Evolutionary conservation across 2,113 vertebrate species (phyloP).

Genomic region (Hippocampus mohnikei): DNA sequence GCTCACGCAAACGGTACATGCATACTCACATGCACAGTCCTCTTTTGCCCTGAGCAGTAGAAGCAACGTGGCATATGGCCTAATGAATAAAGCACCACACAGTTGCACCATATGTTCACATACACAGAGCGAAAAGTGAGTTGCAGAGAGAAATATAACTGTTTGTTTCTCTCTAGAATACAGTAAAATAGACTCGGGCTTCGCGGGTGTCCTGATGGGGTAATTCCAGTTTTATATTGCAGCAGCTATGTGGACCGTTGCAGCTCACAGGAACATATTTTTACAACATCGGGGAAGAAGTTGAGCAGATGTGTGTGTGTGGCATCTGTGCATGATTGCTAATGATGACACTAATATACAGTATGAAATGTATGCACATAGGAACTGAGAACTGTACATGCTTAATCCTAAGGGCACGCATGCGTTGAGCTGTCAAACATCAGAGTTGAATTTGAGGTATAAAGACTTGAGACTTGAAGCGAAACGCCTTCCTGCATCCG

Average conservation of each 20-base stretch:
- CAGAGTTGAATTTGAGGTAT: background rate
- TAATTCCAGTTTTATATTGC: background rate
- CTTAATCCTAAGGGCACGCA: background rate
- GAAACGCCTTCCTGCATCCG: conserved; percentile 7
- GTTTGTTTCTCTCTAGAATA: conserved; percentile 4
- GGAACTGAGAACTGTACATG: no score
- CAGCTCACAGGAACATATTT: background rate
- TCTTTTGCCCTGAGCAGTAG: conserved; percentile 50
- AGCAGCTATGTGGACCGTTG: background rate
- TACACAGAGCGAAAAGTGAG: conserved; percentile 29
- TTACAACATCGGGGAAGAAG: background rate
- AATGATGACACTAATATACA: background rate
- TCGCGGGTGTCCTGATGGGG: background rate
- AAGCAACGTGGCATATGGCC: conserved; percentile 61
- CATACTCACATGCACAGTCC: conserved; percentile 19
- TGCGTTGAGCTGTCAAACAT: conserved; percentile 6
- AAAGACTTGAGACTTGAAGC: background rate
- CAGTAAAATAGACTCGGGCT: background rate
- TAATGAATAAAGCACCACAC: conserved; percentile 65
- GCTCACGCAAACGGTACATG: conserved; percentile 13
- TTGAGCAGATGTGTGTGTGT: background rate
- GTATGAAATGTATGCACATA: background rate
- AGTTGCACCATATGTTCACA: conserved; percentile 60
- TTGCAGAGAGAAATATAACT: conserved; percentile 10
- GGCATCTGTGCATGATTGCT: background rate